phyloP scores from a whole-genome alignment of 2,113 vertebrate genomes.

The Galbula dea region DNA sequence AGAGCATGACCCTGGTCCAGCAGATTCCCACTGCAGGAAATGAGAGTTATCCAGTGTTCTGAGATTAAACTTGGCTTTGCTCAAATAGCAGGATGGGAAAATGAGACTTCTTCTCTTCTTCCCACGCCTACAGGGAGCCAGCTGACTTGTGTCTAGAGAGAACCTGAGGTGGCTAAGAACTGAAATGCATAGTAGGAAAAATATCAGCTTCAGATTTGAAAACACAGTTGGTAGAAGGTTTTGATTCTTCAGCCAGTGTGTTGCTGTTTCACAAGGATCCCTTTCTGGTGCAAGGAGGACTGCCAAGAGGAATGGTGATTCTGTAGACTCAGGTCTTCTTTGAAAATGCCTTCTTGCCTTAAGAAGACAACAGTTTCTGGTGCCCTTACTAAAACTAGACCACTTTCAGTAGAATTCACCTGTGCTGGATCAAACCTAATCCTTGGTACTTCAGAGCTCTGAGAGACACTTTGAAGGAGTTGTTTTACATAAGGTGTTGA shows the following conservation, averaged over 20 bases:
- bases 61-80: neutral
- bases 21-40: neutral
- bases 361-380: neutral
- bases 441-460: neutral
- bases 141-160: neutral
- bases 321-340: neutral
- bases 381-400: neutral
- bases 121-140: neutral
- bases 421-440: neutral
- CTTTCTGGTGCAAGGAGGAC: neutral
- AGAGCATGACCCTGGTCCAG: accelerated
- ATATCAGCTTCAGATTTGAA: neutral
- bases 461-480: neutral
- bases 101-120: neutral
- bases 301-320: neutral
- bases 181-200: neutral
- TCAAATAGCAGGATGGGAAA: neutral
- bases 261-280: neutral
- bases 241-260: neutral
- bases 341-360: neutral
- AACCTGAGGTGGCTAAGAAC: neutral
- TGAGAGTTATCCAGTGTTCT: neutral
- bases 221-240: neutral
- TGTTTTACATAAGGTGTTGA: neutral
- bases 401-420: neutral